Conservation (phyloP, 2,113 vertebrate species). For the Danionella cerebrum region DNA sequence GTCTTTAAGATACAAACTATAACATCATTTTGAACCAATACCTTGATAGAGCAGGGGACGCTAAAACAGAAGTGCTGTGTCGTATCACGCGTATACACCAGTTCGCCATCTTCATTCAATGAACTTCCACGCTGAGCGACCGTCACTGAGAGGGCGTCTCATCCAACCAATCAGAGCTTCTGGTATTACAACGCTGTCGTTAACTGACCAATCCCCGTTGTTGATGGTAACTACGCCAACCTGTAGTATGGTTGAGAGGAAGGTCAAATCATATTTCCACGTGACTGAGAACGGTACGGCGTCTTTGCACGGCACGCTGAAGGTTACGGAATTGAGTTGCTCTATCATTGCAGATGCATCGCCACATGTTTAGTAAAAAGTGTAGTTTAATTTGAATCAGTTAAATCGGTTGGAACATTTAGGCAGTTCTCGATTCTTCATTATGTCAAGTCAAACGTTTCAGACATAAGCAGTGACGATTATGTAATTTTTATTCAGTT, state of each 20-base stretch:
- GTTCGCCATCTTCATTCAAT: conserved; percentile 58
- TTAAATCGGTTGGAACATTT: no score
- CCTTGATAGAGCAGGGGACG: conserved; percentile 49
- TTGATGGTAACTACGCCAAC: not conserved
- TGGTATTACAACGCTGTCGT: not conserved
- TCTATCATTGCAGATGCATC: no score
- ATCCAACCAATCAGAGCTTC: conserved; percentile 16
- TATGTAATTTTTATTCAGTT: no score
- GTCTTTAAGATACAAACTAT: no score
- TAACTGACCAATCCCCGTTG: conserved; percentile 10
- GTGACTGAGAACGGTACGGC: conserved; percentile 28
- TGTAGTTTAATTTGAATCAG: no score
- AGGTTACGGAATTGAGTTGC: conserved; percentile 27
- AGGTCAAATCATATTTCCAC: conserved; percentile 22
- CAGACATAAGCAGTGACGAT: no score
- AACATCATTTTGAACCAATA: conserved; percentile 28
- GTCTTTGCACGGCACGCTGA: not conserved
- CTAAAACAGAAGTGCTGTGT: conserved; percentile 51
- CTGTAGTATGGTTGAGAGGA: conserved; percentile 35
- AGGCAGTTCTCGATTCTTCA: no score
- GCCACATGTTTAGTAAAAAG: no score
- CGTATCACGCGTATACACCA: conserved; percentile 55
- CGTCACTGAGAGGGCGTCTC: not conserved
- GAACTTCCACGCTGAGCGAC: not conserved
- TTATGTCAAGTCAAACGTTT: no score